Evolutionary conservation across 2,888 invertebrate genomes (phyloP), one percentile per base, ranked within the genome.

Genomic region (Linnaemya tessellans): DNA sequence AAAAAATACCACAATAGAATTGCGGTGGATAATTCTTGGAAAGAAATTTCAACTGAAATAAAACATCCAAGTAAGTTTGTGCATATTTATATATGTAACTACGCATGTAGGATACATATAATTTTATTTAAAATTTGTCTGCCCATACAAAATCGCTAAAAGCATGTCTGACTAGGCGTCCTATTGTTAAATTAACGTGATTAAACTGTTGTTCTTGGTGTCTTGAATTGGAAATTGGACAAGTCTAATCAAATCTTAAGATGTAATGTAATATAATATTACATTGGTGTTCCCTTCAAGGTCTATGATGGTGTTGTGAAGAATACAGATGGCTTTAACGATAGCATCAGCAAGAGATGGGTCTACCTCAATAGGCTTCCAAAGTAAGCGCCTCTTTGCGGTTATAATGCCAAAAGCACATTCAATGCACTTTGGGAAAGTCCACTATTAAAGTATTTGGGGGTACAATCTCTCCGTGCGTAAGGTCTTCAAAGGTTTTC

Each of bases 401-500:
- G 20, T 75, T 18, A 81, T 60, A 30, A 77, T 35, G 35, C 65
- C 58, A 83, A 73, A 79, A 13, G 67, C 62, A 35, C 68, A 51
- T 73, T 78, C 60, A 78, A 67, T 73, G 25, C 51, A 73, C 30
- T 35, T 43, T 58, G 38, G 7, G 18, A 79, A 79, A 79, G 68
- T 11, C 74, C 62, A 22, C 13, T 35, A 38, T 84, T 74, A 22
- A 74, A 79, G 64, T 68, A 65, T 46, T 38, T 46, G 8, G n/a
- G 13, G n/a, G 79, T 64, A 18, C 18, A 46, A 18, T 74, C 25
- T 46, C 22, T 30, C 22, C 60, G 20, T 49, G 54, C 22, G 46
- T 79, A 79, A 35, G 68, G 68, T 43, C 56, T 43, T 56, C 73
- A 58, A 41, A 79, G 51, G 43, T 11, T 62, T n/a, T 75, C 70